phyloP scores from a whole-genome alignment of 2,113 vertebrate genomes.

The Ursus arctos region DNA sequence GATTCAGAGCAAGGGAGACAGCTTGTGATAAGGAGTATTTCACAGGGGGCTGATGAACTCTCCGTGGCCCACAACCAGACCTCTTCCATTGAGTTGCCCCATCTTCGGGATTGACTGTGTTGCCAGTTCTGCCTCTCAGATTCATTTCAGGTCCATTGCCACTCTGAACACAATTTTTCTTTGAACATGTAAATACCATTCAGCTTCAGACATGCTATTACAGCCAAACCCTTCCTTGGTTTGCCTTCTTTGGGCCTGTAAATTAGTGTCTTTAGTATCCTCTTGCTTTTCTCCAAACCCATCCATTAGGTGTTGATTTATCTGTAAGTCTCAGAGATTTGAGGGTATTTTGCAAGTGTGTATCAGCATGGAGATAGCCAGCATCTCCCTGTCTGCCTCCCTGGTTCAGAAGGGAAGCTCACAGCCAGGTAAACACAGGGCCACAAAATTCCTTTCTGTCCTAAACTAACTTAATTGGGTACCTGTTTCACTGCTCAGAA shows the following conservation, averaged over 20 bases:
- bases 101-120: background rate
- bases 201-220: background rate
- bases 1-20: background rate
- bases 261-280: background rate
- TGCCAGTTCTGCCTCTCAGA: background rate
- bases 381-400: background rate
- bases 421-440: background rate
- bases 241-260: background rate
- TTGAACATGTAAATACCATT: background rate
- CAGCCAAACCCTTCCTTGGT: background rate
- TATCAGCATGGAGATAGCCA: background rate
- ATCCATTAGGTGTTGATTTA: constrained; percentile 7
- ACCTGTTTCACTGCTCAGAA: background rate
- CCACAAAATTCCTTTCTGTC: background rate
- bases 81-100: background rate
- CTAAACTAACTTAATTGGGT: background rate
- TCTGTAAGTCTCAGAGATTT: background rate
- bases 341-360: background rate
- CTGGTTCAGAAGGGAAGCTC: background rate
- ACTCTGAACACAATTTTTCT: background rate
- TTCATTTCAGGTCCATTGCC: background rate
- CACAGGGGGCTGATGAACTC: background rate
- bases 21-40: background rate
- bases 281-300: constrained; percentile 25
- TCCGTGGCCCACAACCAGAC: background rate